Base-by-base conservation (phyloP, 2,113 vertebrate genomes). In the Gymnobelideus leadbeateri region DNA sequence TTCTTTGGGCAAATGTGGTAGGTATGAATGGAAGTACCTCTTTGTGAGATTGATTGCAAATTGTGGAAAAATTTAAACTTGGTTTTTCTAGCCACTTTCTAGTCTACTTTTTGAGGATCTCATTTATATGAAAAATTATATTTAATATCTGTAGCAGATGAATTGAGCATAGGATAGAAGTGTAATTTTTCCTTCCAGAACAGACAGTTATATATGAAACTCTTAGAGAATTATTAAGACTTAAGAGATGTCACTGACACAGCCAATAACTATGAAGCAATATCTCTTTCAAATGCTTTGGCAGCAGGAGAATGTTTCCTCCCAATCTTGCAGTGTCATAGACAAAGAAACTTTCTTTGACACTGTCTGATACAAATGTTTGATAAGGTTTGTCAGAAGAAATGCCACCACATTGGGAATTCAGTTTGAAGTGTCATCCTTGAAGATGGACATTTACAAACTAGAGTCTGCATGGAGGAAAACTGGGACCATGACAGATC, bases 1-100 rank as follows among this genome's bases (percentile, higher is more conserved):
- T 91, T 43, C 55, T 91, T 94, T 95, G 89, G 93, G n/a, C 46
- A 89, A 54, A 61, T 5, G 8, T 12, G 91, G 61, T 31, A 46
- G 90, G 51, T 57, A 97, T 92, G 94, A 96, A 89, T 92, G 21
- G 97, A 93, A 96, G 93, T 43, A 55, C 6, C 49, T 37, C 54
- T 47, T 55, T 94, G 55, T 37, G 57, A 93, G 31, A 92, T 10
- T 95, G 90, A 94, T 51, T 37, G 91, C 50, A 97, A 52, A 95
- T 25, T 49, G 89, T 11, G n/a, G 11, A 43, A 53, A 53, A 8
- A 55, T 90, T 91, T 46, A 1, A 24, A 3, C 8, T 77, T 10
- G 23, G 11, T 23, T 95, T n/a, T 54, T 95, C 55, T 49, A 52
- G 84, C 25, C 51, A 77, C 37, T 90, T 3, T 31, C 89, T 46